Conservation (phyloP, 2,797 vertebrate genomes). For the Carcharodon carcharias region DNA sequence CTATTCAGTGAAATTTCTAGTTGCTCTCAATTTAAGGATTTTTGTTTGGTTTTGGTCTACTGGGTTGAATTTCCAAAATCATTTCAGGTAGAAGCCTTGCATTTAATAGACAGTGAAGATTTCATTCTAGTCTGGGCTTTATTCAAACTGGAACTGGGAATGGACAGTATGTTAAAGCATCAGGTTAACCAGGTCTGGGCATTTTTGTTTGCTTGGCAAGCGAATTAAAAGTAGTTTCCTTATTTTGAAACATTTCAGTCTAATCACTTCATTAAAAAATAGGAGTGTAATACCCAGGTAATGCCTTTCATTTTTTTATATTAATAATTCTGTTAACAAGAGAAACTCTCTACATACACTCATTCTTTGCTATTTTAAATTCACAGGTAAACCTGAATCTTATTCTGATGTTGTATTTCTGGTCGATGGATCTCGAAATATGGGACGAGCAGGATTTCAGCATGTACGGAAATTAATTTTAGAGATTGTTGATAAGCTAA, state of each 20-base stretch:
- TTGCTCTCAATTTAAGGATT: background rate
- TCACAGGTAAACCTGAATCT: conserved; percentile 49
- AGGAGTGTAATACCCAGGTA: background rate
- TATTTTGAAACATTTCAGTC: background rate
- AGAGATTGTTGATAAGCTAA: conserved; percentile 51
- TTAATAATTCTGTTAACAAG: background rate
- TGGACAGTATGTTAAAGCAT: background rate
- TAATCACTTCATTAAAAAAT: background rate
- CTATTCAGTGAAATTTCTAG: background rate
- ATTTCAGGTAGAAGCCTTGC: background rate
- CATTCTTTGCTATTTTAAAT: conserved; percentile 22
- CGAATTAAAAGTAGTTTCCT: background rate
- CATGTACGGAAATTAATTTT: conserved; percentile 50
- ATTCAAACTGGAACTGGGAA: background rate
- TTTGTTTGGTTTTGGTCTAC: background rate
- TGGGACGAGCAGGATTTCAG: conserved; percentile 47
- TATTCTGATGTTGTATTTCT: conserved; percentile 73
- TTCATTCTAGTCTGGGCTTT: background rate
- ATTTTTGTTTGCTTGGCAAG: background rate
- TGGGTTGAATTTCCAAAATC: background rate
- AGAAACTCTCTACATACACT: background rate
- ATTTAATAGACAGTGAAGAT: background rate
- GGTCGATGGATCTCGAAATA: conserved; percentile 55
- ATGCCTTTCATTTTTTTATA: background rate
- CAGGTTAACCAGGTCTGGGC: background rate